phyloP scores from a whole-genome alignment of 2,113 vertebrate genomes.

The Guaruba guarouba region DNA sequence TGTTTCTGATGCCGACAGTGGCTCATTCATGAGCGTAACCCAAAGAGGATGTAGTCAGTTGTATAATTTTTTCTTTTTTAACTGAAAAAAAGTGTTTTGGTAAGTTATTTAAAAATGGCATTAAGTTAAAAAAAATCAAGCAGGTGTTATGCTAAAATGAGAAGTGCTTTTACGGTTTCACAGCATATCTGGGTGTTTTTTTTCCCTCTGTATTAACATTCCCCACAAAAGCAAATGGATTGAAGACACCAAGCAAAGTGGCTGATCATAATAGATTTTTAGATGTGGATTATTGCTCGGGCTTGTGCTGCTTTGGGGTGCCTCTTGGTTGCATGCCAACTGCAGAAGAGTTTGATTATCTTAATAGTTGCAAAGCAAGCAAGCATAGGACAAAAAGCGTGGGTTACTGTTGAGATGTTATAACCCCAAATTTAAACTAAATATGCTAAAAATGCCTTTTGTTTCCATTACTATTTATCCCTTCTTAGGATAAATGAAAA shows the following conservation, averaged over 20 bases:
- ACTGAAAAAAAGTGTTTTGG: constrained; percentile 68
- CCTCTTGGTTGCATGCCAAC: neutral
- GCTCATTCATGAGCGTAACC: neutral
- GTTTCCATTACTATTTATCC: neutral
- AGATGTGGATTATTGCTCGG: neutral
- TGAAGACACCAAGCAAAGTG: constrained; percentile 11
- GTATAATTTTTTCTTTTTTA: constrained; percentile 15
- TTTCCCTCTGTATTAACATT: constrained; percentile 31
- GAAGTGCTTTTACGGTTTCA: constrained; percentile 34
- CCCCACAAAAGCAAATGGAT: constrained; percentile 50
- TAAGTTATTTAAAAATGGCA: constrained; percentile 52
- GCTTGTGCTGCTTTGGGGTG: neutral
- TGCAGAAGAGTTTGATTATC: neutral
- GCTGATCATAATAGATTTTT: constrained; percentile 3
- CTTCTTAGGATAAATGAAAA: neutral
- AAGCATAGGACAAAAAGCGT: neutral
- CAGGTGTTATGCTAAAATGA: constrained; percentile 58
- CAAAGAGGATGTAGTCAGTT: constrained; percentile 37
- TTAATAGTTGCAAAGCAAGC: neutral
- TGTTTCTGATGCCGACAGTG: constrained; percentile 37
- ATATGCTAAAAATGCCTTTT: neutral
- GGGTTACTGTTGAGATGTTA: neutral
- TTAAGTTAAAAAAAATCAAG: constrained; percentile 33
- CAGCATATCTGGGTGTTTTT: neutral
- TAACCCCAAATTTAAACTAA: neutral